A percentile compares a stretch with the other conserved stretches of the same genome.
These are phyloP conservation scores for Callithrix jacchus DNA, from an alignment of 2,113 vertebrate species.

Conservation along the genomic window DNA sequence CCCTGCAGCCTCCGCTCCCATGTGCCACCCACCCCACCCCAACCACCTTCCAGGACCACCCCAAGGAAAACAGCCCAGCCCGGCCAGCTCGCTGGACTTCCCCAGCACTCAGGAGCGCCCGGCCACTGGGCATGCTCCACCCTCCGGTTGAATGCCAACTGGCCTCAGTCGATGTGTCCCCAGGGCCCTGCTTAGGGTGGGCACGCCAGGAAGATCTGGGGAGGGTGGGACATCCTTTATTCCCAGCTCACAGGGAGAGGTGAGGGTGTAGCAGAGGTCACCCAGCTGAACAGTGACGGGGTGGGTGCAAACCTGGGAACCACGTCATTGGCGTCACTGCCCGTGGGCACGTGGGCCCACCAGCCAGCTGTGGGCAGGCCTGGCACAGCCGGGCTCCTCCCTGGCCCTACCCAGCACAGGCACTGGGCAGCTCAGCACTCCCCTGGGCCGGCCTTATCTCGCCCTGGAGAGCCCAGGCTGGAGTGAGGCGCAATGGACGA, in stretches of 20 bases:
- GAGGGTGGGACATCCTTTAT: background rate
- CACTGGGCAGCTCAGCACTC: too few relatives aligned
- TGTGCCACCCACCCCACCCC: background rate
- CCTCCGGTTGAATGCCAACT: background rate
- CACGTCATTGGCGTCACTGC: fast-evolving
- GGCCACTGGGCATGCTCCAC: background rate
- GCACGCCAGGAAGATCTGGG: background rate
- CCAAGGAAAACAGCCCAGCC: background rate
- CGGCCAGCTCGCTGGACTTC: background rate
- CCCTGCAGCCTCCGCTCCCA: background rate
- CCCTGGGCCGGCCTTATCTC: background rate
- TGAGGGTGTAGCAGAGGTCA: background rate
- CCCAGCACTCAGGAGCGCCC: too few relatives aligned
- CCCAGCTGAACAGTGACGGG: background rate
- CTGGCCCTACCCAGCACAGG: too few relatives aligned
- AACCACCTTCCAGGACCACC: background rate
- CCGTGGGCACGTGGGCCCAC: background rate
- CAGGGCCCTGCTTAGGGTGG: background rate
- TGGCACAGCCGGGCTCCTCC: background rate
- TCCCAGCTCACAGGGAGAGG: background rate
- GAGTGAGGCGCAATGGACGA: fast-evolving
- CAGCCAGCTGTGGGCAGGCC: background rate
- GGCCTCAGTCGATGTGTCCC: background rate
- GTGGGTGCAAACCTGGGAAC: background rate
- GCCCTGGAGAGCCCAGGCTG: background rate